Percentiles rank a stretch among this genome's conserved stretches.
Conservation (phyloP, 2,888 invertebrate genomes). For the Beris morrisii region DNA sequence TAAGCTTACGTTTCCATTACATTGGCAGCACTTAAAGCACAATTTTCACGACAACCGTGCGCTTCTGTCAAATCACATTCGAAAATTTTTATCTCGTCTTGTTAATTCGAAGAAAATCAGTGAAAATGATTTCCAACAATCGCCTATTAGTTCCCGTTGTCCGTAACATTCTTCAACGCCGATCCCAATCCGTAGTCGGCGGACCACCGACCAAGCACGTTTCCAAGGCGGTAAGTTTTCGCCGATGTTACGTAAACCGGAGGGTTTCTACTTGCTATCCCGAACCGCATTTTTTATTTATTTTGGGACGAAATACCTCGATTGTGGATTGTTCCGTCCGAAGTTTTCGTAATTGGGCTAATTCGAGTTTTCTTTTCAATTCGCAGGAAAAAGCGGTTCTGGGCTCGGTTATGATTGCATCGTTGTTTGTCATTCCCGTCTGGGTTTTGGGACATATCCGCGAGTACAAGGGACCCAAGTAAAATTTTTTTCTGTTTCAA, state of each 20-base stretch:
- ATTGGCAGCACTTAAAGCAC: too few species aligned
- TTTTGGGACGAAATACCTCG: background rate
- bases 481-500: background rate
- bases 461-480: slow-evolving; percentile 44
- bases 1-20: too few species aligned
- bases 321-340: background rate
- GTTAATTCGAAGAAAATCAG: background rate
- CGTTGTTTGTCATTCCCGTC: slow-evolving; percentile 46
- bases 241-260: slow-evolving; percentile 45
- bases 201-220: slow-evolving; percentile 52
- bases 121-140: slow-evolving; percentile 35
- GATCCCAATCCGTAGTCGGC: slow-evolving; percentile 51
- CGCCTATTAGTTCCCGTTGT: slow-evolving; percentile 50
- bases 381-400: slow-evolving; percentile 50
- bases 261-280: background rate
- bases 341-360: background rate
- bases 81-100: background rate
- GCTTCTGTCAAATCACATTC: background rate
- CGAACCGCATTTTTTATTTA: too few species aligned
- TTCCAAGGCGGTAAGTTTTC: slow-evolving; percentile 51
- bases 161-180: slow-evolving; percentile 49
- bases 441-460: slow-evolving; percentile 53
- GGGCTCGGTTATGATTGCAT: slow-evolving; percentile 49
- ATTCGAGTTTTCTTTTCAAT: slow-evolving; percentile 34
- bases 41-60: too few species aligned